These are phyloP conservation scores for Leptodactylus fuscus DNA, from an alignment of 2,113 vertebrate genomes.

Conservation along the genomic window DNA sequence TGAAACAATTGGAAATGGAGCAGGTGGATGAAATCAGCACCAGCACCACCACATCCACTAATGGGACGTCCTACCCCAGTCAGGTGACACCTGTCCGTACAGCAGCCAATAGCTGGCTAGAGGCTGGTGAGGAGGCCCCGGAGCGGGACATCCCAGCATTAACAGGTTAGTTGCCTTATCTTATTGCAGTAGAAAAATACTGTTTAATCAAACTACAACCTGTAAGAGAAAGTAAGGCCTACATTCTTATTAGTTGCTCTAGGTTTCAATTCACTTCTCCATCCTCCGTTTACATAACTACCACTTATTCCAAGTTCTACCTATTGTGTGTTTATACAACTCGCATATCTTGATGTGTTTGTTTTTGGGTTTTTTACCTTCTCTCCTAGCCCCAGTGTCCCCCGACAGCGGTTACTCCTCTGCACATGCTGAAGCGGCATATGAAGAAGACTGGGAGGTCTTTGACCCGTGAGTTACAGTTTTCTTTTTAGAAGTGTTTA, in stretches of 20 bases:
- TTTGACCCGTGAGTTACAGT: slow-evolving; percentile 93
- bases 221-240: too few relatives aligned
- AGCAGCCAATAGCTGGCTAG: slow-evolving; percentile 76
- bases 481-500: too few relatives aligned
- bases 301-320: not conserved
- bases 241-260: not conserved
- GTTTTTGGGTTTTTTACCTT: too few relatives aligned
- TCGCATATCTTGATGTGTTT: too few relatives aligned
- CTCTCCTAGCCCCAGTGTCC: slow-evolving; percentile 87
- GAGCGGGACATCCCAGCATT: slow-evolving; percentile 90
- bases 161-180: slow-evolving; percentile 77
- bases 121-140: slow-evolving; percentile 78
- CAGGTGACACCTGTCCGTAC: slow-evolving; percentile 75
- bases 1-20: slow-evolving; percentile 95
- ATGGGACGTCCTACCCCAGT: slow-evolving; percentile 75
- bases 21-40: slow-evolving; percentile 89
- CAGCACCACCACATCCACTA: slow-evolving; percentile 83
- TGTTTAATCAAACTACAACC: not conserved
- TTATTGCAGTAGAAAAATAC: not conserved
- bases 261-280: not conserved
- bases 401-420: slow-evolving; percentile 89
- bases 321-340: too few relatives aligned
- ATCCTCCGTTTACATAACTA: not conserved
- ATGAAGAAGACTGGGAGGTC: slow-evolving; percentile 99
- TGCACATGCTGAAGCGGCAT: slow-evolving; percentile 90